Percentiles rank a stretch among this genome's conserved stretches.
Evolutionary conservation across 2,113 vertebrate species (phyloP).

Genomic region (Chaetura pelagica): DNA sequence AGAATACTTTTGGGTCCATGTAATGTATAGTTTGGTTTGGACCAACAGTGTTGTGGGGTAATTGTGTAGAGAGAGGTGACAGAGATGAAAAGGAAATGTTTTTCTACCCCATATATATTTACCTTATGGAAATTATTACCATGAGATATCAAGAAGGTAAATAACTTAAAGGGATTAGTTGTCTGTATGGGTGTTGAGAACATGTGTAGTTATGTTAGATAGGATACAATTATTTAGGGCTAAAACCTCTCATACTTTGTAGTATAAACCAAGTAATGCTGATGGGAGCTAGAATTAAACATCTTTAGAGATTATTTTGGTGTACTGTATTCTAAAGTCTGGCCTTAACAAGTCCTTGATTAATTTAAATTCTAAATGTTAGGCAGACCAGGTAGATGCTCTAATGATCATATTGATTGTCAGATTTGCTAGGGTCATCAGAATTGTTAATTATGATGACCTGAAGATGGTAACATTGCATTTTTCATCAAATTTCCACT

Average conservation of each 20-base stretch:
- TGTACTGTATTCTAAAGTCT: not conserved
- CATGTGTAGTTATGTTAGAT: not conserved
- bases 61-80: not conserved
- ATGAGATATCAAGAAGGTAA: not conserved
- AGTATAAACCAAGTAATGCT: not conserved
- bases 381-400: not conserved
- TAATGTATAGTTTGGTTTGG: not conserved
- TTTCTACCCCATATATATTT: not conserved
- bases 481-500: not conserved
- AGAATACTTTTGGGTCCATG: not conserved
- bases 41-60: not conserved
- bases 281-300: not conserved
- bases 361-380: not conserved
- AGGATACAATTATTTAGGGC: not conserved
- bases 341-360: not conserved
- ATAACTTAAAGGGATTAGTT: slow-evolving; percentile 5
- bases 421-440: not conserved
- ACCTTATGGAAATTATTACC: not conserved
- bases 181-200: not conserved
- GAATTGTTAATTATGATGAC: not conserved
- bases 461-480: not conserved
- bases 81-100: not conserved
- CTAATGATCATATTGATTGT: not conserved
- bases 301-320: not conserved
- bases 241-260: not conserved